These are phyloP conservation scores for Tupaia tana DNA, from an alignment of 2,113 vertebrate species.

Conservation along the genomic window DNA sequence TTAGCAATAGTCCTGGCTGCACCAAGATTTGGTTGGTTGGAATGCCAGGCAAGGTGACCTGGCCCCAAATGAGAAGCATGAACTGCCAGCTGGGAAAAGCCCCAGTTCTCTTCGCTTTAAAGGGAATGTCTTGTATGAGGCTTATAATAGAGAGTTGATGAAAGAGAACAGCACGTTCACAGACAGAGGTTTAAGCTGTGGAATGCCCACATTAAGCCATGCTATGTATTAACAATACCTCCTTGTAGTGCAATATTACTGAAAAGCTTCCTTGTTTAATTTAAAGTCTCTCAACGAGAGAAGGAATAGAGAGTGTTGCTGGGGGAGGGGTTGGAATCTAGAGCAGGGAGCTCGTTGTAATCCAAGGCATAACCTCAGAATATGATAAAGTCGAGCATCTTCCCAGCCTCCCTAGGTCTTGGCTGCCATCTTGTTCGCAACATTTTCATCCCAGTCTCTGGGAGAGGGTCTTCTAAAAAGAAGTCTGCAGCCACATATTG, in stretches of 20 bases:
- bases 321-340: not conserved
- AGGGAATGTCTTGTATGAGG: not conserved
- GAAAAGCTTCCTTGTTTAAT: not conserved
- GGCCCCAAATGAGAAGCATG: not conserved
- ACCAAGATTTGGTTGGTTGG: not conserved
- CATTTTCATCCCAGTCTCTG: not conserved
- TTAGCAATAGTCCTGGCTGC: no score
- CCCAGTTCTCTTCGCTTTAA: not conserved
- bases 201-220: accelerated
- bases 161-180: not conserved
- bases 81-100: not conserved
- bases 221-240: accelerated
- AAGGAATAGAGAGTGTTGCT: not conserved
- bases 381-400: no score
- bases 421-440: not conserved
- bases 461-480: not conserved
- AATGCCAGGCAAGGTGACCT: accelerated
- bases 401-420: not conserved
- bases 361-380: accelerated
- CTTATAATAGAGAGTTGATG: not conserved
- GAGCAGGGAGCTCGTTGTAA: not conserved
- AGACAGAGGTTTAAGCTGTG: not conserved
- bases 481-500: not conserved
- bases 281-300: not conserved
- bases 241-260: accelerated